phyloP scores from a whole-genome alignment of 2,888 invertebrate species.

The Athalia rosae region DNA sequence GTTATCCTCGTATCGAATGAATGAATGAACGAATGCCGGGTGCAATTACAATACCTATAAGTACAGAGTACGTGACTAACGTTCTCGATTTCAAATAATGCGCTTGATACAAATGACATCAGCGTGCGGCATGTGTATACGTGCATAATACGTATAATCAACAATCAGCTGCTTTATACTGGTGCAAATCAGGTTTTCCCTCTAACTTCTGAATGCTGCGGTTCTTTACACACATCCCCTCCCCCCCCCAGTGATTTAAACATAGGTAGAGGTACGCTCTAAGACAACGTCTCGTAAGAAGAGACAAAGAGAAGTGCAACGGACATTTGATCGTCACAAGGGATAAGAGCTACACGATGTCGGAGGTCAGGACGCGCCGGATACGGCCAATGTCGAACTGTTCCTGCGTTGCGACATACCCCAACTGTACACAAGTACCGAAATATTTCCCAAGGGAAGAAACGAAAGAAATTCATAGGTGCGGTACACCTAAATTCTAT shows the following conservation, averaged over 20 bases:
- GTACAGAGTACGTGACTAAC: too few species aligned
- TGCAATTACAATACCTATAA: too few species aligned
- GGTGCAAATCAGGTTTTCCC: too few species aligned
- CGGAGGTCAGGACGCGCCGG: conserved; percentile 39
- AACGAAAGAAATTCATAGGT: too few species aligned
- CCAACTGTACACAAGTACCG: not conserved
- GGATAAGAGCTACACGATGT: conserved; percentile 24
- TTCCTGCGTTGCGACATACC: not conserved
- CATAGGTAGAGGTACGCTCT: not conserved
- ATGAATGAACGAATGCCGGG: not conserved
- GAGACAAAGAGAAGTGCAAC: conserved; percentile 7
- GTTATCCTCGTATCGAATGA: not conserved
- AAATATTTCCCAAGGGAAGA: not conserved
- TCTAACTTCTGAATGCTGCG: too few species aligned
- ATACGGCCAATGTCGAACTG: conserved; percentile 32
- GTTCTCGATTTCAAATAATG: too few species aligned
- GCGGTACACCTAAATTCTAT: too few species aligned
- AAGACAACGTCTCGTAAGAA: not conserved
- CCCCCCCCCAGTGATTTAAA: not conserved
- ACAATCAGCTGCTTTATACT: too few species aligned
- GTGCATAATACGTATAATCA: too few species aligned
- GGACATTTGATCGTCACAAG: conserved; percentile 13
- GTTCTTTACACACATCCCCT: not conserved
- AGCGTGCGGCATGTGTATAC: too few species aligned
- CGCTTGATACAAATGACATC: too few species aligned